These are phyloP conservation scores for Anas platyrhynchos DNA, from an alignment of 2,113 vertebrate species.

Conservation along the genomic window DNA sequence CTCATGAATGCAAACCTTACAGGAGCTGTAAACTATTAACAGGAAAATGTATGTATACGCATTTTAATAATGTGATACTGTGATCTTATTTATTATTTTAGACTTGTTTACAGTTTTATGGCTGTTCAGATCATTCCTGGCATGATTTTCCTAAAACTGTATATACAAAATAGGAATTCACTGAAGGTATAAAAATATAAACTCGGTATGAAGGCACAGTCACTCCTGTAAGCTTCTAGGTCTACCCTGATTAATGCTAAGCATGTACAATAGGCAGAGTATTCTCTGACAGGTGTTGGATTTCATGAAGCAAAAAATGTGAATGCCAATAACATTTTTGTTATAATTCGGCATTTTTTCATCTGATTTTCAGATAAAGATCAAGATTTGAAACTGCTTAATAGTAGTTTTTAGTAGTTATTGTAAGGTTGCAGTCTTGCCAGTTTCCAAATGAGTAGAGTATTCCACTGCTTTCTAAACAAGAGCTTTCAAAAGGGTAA, in stretches of 20 bases:
- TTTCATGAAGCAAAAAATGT: not conserved
- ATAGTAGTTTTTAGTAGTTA: not conserved
- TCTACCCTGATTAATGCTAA: not conserved
- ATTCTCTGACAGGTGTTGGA: not conserved
- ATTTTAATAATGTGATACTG: not conserved
- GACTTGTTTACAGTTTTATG: not conserved
- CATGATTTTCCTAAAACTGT: constrained; percentile 2
- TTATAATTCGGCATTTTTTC: not conserved
- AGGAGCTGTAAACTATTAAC: not conserved
- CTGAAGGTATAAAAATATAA: not conserved
- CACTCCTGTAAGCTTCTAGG: not conserved
- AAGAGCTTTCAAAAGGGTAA: not conserved
- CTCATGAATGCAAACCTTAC: not conserved
- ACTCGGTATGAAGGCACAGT: not conserved
- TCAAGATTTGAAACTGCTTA: not conserved
- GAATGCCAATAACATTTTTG: not conserved
- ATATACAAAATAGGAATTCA: constrained; percentile 18
- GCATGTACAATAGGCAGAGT: not conserved
- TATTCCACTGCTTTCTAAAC: not conserved
- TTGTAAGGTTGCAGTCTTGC: not conserved
- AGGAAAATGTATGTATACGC: not conserved
- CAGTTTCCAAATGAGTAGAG: not conserved
- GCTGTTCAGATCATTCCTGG: not conserved
- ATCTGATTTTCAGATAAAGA: not conserved
- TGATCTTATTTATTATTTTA: not conserved